These are phyloP conservation scores for Drosophila formosana DNA, from an alignment of 2,888 invertebrate species.

Conservation along the genomic window DNA sequence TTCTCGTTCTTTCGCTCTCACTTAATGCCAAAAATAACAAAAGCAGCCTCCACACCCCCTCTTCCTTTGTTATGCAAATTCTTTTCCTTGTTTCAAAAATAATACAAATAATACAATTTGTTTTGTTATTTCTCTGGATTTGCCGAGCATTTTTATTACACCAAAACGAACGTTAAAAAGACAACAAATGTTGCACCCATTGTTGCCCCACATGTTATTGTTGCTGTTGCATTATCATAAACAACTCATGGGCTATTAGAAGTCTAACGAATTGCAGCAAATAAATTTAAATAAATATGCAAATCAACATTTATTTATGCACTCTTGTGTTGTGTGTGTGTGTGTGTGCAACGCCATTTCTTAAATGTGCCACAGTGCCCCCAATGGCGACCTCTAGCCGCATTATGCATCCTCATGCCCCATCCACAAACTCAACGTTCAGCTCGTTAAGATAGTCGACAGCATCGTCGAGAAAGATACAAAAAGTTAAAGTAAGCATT, in stretches of 20 bases:
- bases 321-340: slow-evolving; percentile 3
- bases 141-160: slow-evolving; percentile 57
- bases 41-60: slow-evolving; percentile 26
- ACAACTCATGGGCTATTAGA: slow-evolving; percentile 29
- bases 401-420: slow-evolving; percentile 73
- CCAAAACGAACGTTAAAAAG: slow-evolving; percentile 34
- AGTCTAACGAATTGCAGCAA: slow-evolving; percentile 31
- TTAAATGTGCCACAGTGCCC: slow-evolving; percentile 37
- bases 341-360: slow-evolving; percentile 31
- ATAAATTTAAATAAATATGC: slow-evolving; percentile 59
- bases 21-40: slow-evolving; percentile 73
- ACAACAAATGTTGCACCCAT: slow-evolving; percentile 24
- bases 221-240: slow-evolving; percentile 30
- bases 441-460: slow-evolving; percentile 43
- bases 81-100: slow-evolving; percentile 59
- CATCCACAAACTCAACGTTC: slow-evolving; percentile 26
- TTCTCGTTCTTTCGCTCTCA: slow-evolving; percentile 30
- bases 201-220: slow-evolving; percentile 19
- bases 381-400: slow-evolving; percentile 32
- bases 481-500: slow-evolving; percentile 71
- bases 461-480: slow-evolving; percentile 29
- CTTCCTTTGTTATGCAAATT: slow-evolving; percentile 74
- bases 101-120: slow-evolving; percentile 44
- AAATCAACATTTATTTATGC: slow-evolving; percentile 20
- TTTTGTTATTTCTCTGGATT: slow-evolving; percentile 51